These are phyloP conservation scores for Capitella teleta DNA, from an alignment of 1,140 invertebrate genomes.

Conservation along the genomic window DNA sequence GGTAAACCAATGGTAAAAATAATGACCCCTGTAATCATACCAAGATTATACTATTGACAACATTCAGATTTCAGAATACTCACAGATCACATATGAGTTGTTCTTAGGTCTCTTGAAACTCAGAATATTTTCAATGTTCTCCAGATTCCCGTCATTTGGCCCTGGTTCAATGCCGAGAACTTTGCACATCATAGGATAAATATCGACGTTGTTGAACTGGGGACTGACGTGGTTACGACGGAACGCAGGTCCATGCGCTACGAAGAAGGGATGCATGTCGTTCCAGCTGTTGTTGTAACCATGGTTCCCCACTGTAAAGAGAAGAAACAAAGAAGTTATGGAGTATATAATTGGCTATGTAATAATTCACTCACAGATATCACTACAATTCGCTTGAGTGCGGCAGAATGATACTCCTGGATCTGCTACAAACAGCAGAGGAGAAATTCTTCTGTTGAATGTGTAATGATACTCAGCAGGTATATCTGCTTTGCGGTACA, in stretches of 20 bases:
- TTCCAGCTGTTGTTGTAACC: slow-evolving; percentile 52
- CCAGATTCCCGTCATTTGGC: slow-evolving; percentile 35
- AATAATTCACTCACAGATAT: not conserved
- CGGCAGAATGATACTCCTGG: slow-evolving; percentile 5
- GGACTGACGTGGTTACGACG: slow-evolving; percentile 40
- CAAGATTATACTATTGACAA: too few species aligned
- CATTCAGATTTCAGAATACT: too few species aligned
- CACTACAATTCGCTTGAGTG: not conserved
- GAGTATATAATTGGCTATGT: not conserved
- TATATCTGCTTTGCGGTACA: slow-evolving; percentile 50
- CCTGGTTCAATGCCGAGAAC: slow-evolving; percentile 46
- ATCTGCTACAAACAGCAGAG: slow-evolving; percentile 2
- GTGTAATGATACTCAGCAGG: slow-evolving; percentile 50
- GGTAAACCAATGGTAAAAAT: too few species aligned
- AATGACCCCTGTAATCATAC: too few species aligned
- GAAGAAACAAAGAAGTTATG: not conserved
- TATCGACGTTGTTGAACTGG: slow-evolving; percentile 53
- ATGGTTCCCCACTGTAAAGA: slow-evolving; percentile 49
- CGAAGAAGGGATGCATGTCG: slow-evolving; percentile 58
- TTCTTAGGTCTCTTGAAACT: too few species aligned
- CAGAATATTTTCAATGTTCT: too few species aligned
- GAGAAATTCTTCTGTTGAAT: slow-evolving; percentile 45
- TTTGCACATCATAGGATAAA: slow-evolving; percentile 56
- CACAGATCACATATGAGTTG: too few species aligned
- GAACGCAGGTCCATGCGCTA: slow-evolving; percentile 56